Conservation (phyloP, 2,113 vertebrate species). For the Tylochromis polylepis region DNA sequence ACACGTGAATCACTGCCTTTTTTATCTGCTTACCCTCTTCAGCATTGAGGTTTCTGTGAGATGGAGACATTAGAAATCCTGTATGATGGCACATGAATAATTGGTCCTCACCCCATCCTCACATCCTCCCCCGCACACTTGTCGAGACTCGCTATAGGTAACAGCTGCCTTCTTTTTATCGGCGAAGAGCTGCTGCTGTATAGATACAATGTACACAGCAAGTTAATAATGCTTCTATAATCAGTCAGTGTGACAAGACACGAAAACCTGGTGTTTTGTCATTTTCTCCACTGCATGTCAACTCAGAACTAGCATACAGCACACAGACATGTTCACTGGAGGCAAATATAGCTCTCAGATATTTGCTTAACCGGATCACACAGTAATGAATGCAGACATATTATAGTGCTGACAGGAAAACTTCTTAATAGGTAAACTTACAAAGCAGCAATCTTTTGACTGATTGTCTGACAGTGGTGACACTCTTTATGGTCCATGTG, state of each 20-base stretch:
- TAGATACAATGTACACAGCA: neutral
- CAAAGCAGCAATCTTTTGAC: neutral
- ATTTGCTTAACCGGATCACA: constrained; percentile 30
- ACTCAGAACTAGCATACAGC: neutral
- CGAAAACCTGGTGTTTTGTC: neutral
- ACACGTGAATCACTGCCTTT: neutral
- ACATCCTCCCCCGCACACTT: neutral
- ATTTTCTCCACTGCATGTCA: neutral
- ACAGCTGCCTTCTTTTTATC: constrained; percentile 29
- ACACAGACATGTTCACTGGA: neutral
- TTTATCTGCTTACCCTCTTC: neutral
- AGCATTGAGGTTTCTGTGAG: neutral
- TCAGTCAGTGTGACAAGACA: constrained; percentile 19
- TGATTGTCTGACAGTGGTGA: neutral
- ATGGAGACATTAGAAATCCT: neutral
- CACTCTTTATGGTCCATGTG: neutral
- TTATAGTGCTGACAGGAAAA: constrained; percentile 25
- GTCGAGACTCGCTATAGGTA: neutral
- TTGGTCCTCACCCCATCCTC: neutral
- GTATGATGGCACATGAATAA: neutral
- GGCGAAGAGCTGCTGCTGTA: neutral
- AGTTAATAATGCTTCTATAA: constrained; percentile 2
- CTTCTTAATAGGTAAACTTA: neutral
- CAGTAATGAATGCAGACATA: neutral
- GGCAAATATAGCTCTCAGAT: neutral